Base-by-base conservation (phyloP, 1,140 invertebrate genomes). In the Gerris buenoi region DNA sequence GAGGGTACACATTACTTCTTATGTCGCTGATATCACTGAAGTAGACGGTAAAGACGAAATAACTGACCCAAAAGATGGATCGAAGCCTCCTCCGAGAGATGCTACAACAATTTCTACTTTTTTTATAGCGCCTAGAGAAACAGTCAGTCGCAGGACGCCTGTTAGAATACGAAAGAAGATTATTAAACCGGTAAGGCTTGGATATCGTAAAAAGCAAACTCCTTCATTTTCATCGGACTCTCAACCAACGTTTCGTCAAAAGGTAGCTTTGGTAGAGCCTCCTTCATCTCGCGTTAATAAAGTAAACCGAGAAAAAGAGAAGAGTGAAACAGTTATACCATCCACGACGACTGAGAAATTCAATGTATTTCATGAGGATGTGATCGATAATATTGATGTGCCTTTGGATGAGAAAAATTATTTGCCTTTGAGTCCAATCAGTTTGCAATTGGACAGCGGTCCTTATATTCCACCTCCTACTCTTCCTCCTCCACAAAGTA, bases 71-170 rank as follows among this genome's bases (percentile, higher is more conserved):
- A 65, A 29, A 33, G 70, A 59, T n/a, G n/a, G 26, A 18, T 18
- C 3, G 25, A 65, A 67, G 1, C n/a, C 25, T 1, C 65, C 56
- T n/a, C n/a, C 15, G n/a, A 18, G 58, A 26, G 60, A 59, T 23
- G 66, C 67, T 1, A 67, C 70, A 18, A 65, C 65, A 23, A 72
- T 70, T 60, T 70, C 71, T 1, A 67, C 69, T 18, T 67, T 69
- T 65, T 66, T 70, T 60, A 65, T 72, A 1, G 67, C 66, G 23
- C 62, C 62, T 27, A 56, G 64, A 29, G 68, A 69, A 57, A 66
- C 68, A 25, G 65, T 64, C 2, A 67, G 67, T 14, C 10, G 22
- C 5, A 27, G 15, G 15, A 14, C 10, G 2, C 27, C 62, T 14
- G 27, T 13, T 26, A 66, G 64, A 15, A 63, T 68, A 2, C 23